Base-by-base conservation (phyloP, 2,113 vertebrate genomes). In the Ornithorhynchus anatinus region DNA sequence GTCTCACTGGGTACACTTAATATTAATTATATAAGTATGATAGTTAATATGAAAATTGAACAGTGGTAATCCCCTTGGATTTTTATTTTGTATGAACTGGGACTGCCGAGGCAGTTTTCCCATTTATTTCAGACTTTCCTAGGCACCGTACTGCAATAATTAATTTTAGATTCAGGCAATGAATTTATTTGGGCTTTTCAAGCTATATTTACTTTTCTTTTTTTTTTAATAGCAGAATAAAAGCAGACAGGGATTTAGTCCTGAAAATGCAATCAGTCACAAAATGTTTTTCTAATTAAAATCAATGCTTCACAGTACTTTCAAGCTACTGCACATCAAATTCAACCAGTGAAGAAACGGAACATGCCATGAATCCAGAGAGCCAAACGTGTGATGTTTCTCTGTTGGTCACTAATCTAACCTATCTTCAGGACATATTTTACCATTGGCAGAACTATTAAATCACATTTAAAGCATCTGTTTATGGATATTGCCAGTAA, bases 171-270 rank as follows among this genome's bases (percentile, higher is more conserved):
- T 16, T 37, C 31, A 76, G 17, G 22, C 42, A 31, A 11, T 29
- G 63, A 22, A 29, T 19, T 39, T 61, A 13, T 65, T 39, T 68
- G 40, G 31, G 35, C 50, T 9, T 59, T 79, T 64, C 17, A 77
- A 81, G 64, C 7, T 17, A 43, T 60, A 43, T 77, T 84, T 70
- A 61, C 11, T 62, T 76, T 54, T 61, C 11, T 62, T 76, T 54
- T 61, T 79, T 81, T 72, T 39, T 56, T 75, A 62, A 79, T 56
- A 27, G 8, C 13, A 27, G 15, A 72, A 80, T 85, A 75, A 87
- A 86, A 76, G 54, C 59, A 44, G 65, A 67, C 9, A 79, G 6
- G 69, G 5, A 67, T 74, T 57, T 23, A 78, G 53, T 19, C 63
- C 62, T 64, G 47, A 63, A 72, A 71, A 74, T 25, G 0, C 42